Percentiles rank a stretch among this genome's conserved stretches.
These are phyloP conservation scores for Stomorhina lunata DNA, from an alignment of 2,888 invertebrate genomes.

Conservation along the genomic window DNA sequence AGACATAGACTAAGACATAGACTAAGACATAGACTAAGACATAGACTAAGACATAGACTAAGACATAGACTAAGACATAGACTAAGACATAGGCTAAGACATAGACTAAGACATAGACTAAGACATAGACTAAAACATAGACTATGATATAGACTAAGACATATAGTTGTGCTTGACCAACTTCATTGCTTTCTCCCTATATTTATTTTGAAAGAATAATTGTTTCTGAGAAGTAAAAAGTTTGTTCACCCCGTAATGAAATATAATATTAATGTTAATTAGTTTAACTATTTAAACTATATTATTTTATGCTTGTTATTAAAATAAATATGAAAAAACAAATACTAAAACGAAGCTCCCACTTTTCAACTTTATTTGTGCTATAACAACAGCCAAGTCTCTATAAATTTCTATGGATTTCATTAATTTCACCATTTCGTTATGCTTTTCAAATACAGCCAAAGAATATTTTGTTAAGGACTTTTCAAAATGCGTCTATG, in stretches of 20 bases:
- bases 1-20: too few species aligned
- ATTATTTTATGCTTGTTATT: not conserved
- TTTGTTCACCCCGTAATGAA: not conserved
- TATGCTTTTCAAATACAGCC: conserved; percentile 40
- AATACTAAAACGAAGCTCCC: not conserved
- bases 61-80: too few species aligned
- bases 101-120: too few species aligned
- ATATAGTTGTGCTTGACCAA: too few species aligned
- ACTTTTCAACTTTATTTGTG: not conserved
- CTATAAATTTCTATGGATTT: conserved; percentile 9
- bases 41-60: too few species aligned
- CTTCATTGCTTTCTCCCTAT: too few species aligned
- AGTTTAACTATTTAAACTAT: not conserved
- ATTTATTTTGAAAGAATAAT: not conserved
- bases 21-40: too few species aligned
- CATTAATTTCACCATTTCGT: conserved; percentile 31
- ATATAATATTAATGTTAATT: conserved; percentile 9
- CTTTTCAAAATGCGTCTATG: conserved; percentile 21
- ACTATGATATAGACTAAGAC: too few species aligned
- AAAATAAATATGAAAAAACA: not conserved
- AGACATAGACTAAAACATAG: too few species aligned
- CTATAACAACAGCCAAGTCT: not conserved
- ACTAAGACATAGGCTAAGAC: too few species aligned
- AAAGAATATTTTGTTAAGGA: not conserved
- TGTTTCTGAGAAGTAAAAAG: too few species aligned